phyloP scores from a whole-genome alignment of 2,888 invertebrate genomes.

The Nomada ferruginata region DNA sequence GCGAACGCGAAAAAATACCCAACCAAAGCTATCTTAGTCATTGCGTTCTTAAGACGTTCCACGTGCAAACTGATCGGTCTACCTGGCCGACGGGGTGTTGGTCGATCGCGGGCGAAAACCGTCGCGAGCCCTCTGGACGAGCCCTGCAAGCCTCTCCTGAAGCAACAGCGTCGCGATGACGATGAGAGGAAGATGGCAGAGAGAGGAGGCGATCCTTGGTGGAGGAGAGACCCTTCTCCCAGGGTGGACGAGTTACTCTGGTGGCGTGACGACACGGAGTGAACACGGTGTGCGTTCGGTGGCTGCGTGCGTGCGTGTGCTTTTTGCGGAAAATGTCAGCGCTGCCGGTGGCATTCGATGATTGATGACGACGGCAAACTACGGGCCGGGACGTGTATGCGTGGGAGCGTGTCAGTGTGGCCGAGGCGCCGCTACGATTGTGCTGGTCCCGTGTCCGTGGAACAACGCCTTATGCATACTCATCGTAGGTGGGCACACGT shows the following conservation, averaged over 20 bases:
- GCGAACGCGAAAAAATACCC: neutral
- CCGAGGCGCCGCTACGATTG: constrained; percentile 24
- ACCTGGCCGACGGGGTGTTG: constrained; percentile 8
- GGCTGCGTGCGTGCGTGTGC: constrained; percentile 76
- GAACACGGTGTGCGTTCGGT: constrained; percentile 68
- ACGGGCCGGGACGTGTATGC: constrained; percentile 47
- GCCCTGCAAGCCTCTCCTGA: neutral
- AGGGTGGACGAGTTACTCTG: constrained; percentile 13
- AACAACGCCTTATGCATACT: constrained; percentile 68
- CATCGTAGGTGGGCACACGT: constrained; percentile 62
- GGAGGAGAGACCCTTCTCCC: constrained; percentile 21
- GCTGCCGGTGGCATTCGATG: constrained; percentile 82
- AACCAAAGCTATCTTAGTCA: neutral
- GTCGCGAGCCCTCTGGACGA: neutral
- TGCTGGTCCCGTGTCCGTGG: constrained; percentile 57
- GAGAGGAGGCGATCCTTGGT: constrained; percentile 5
- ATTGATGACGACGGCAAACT: constrained; percentile 82
- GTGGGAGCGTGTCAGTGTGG: constrained; percentile 45
- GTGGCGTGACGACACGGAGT: constrained; percentile 51
- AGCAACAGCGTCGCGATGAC: constrained; percentile 6
- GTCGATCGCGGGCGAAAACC: neutral
- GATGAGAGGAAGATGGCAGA: constrained; percentile 17
- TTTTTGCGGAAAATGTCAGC: constrained; percentile 81
- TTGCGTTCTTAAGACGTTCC: constrained; percentile 11
- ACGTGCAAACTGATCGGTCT: neutral